phyloP scores from a whole-genome alignment of 2,888 invertebrate species.

The Tipula vernalis region DNA sequence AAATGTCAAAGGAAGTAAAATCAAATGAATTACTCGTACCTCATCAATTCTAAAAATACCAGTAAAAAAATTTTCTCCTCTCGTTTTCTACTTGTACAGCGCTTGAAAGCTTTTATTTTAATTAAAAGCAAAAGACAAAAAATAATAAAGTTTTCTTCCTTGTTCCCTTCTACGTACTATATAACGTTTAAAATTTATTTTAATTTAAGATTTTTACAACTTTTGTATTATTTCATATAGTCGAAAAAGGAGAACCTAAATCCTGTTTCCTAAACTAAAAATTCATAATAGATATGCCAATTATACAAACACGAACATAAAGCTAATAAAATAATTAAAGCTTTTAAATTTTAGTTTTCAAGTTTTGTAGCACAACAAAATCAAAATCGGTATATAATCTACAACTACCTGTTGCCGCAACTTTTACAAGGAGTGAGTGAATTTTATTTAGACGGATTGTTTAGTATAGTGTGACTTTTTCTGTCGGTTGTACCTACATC shows the following conservation, averaged over 20 bases:
- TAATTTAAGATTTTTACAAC: neutral
- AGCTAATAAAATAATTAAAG: neutral
- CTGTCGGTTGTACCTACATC: neutral
- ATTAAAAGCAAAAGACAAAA: neutral
- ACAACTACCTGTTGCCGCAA: neutral
- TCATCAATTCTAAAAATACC: neutral
- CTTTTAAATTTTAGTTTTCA: neutral
- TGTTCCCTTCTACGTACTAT: neutral
- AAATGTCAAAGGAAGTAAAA: neutral
- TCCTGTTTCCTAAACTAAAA: neutral
- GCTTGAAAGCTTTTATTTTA: neutral
- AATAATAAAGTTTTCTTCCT: neutral
- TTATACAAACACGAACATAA: neutral
- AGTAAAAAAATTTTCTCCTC: neutral
- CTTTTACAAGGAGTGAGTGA: neutral
- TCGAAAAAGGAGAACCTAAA: neutral
- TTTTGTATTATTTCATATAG: neutral
- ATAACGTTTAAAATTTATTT: neutral
- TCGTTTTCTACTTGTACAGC: neutral
- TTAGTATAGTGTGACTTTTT: neutral
- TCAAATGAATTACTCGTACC: neutral
- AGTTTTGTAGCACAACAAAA: neutral
- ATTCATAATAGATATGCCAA: neutral
- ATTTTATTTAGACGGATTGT: neutral
- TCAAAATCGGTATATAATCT: neutral